Evolutionary conservation across 2,797 vertebrate genomes (phyloP).

Genomic region (Synaphobranchus kaupii): DNA sequence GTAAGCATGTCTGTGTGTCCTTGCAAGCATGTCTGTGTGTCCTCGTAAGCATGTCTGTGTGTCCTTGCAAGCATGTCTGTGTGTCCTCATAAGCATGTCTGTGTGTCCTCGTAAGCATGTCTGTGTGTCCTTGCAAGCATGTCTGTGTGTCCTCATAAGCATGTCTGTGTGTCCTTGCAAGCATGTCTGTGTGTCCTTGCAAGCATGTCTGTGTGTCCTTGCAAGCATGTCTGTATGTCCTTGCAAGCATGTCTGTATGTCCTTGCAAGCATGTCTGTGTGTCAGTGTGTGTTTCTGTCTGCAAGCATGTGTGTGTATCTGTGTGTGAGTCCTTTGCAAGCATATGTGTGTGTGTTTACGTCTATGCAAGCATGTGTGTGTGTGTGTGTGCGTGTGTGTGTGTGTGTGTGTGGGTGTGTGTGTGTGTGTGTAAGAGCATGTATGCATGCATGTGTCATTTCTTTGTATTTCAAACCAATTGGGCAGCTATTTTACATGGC

Average conservation of each 20-base stretch:
- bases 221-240: no score
- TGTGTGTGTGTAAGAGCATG: no score
- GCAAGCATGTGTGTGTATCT: no score
- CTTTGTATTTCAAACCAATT: constrained; percentile 62
- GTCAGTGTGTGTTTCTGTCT: no score
- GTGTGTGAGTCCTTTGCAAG: no score
- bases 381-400: constrained; percentile 19
- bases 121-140: not conserved
- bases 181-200: no score
- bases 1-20: constrained; percentile 25
- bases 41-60: no score
- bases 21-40: no score
- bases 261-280: not conserved
- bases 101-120: constrained; percentile 32
- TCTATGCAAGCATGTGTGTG: not conserved
- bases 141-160: not conserved
- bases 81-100: not conserved
- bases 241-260: no score
- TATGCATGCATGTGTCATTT: not conserved
- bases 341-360: no score
- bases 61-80: not conserved
- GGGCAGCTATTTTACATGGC: constrained; percentile 65
- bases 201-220: no score
- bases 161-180: not conserved
- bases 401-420: constrained; percentile 17